Evolutionary conservation across 2,888 invertebrate genomes (phyloP), one percentile per base, ranked within the genome.

Genomic region (Trypoxylon attenuatum): DNA sequence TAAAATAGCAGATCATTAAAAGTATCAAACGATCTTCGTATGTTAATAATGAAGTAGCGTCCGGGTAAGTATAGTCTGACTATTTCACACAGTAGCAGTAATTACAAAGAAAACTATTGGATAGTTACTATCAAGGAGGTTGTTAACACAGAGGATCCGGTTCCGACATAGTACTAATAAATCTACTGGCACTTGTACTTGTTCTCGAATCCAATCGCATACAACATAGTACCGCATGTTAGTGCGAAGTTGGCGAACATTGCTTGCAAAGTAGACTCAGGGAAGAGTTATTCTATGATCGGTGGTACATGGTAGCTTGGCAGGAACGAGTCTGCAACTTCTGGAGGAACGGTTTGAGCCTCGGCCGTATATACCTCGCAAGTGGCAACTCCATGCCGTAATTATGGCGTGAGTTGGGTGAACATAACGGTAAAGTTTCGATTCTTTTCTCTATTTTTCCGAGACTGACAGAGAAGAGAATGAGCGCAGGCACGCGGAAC

Each of bases 381-480:
- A 68, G 72, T 69, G 65, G 70, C 73, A 75, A 69, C 60, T 62
- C 71, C 70, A 47, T 53, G 65, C 64, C 66, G 73, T 79, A 80
- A 80, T 80, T 80, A 78, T 66, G 71, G 69, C 67, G 71, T 61
- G 64, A 69, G 72, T 78, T 73, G 78, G 77, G 78, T 81, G 78
- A 82, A 80, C 71, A 68, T 81, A 81, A 82, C 81, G 81, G 82
- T 81, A 79, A 76, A 65, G 53, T 65, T 71, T 63, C 70, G 69
- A 79, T 80, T 79, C 73, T 75, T 74, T 73, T 76, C 79, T 73
- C 63, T 69, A 63, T 57, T 72, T 72, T 67, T 62, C 68, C 57
- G 22, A 22, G 61, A 39, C 39, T 18, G 52, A 19, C 18, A 16
- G 22, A 23, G 45, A 47, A 45, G 42, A 60, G 42, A 63, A 45